Evolutionary conservation across 2,113 vertebrate genomes (phyloP).

Genomic region (Amblyornis subalaris): DNA sequence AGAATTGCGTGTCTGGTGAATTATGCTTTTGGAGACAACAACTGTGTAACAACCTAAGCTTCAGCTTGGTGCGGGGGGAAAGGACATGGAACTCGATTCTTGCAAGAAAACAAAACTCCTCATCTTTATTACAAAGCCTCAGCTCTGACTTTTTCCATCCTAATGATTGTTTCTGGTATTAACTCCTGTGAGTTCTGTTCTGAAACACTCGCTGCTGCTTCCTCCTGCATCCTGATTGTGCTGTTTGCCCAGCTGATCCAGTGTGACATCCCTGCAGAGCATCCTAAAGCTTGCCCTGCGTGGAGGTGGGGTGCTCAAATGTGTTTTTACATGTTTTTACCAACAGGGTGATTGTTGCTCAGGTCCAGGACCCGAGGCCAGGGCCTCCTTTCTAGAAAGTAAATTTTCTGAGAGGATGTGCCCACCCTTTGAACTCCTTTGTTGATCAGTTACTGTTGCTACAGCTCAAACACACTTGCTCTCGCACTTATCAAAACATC

Average conservation of each 20-base stretch:
- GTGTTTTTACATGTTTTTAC: neutral
- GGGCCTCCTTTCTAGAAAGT: neutral
- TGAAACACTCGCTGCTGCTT: neutral
- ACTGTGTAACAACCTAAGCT: neutral
- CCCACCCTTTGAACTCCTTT: neutral
- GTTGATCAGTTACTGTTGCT: neutral
- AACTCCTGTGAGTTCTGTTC: neutral
- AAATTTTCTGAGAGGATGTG: neutral
- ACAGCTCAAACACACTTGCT: neutral
- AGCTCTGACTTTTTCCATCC: neutral
- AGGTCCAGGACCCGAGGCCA: fast-evolving
- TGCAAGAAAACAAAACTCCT: neutral
- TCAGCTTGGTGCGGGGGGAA: neutral
- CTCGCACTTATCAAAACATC: neutral
- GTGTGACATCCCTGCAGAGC: fast-evolving
- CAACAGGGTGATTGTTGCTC: neutral
- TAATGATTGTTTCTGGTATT: neutral
- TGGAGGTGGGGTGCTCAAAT: neutral
- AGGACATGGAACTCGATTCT: neutral
- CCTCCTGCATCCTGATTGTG: neutral
- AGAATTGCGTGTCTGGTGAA: neutral
- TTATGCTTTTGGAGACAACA: neutral
- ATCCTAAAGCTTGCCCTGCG: fast-evolving
- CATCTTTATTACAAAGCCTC: fast-evolving
- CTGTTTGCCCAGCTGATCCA: neutral